Percentiles rank a stretch among this genome's conserved stretches.
Conservation (phyloP, 2,113 vertebrate species). For the crab-eating macaque (Macaca fascicularis) region T2T-MFA8v1.1 NC_088387.1:61744001-61744500, state of each 20-base stretch:
- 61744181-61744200: background rate
- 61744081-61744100: background rate
- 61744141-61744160: background rate
- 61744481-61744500: background rate
- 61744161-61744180: background rate
- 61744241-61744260: background rate
- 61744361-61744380: background rate
- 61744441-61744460: background rate
- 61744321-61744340: background rate
- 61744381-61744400: background rate
- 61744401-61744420: background rate
- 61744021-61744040: background rate
- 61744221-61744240: background rate
- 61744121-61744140: background rate
- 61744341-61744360: background rate
- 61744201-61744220: background rate
- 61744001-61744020: background rate
- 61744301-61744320: background rate
- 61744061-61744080: background rate
- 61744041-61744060: background rate
- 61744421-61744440: background rate
- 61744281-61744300: background rate
- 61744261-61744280: background rate
- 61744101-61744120: background rate
- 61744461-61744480: background rate